These are phyloP conservation scores for Musca vetustissima DNA, from an alignment of 1,140 invertebrate species.

Conservation along the genomic window DNA sequence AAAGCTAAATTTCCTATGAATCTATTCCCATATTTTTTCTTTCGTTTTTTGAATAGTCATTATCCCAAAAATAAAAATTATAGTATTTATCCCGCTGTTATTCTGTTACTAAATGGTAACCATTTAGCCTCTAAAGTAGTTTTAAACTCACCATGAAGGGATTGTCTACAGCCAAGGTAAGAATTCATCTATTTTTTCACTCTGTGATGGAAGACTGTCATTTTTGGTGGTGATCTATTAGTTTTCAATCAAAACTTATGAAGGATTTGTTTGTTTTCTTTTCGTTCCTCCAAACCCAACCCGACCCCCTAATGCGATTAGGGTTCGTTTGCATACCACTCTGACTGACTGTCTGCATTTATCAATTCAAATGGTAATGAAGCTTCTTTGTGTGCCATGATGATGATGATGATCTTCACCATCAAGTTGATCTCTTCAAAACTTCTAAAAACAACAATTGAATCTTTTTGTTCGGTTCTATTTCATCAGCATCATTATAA, in stretches of 20 bases:
- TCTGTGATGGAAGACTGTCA: slow-evolving; percentile 11
- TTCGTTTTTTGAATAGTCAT: no score
- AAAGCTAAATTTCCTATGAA: no score
- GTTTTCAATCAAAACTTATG: slow-evolving; percentile 21
- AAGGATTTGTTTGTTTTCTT: not conserved
- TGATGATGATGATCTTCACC: no score
- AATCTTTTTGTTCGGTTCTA: not conserved
- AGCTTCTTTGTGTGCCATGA: not conserved
- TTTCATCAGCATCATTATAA: slow-evolving; percentile 14
- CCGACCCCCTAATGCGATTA: slow-evolving; percentile 16
- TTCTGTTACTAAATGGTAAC: slow-evolving; percentile 11
- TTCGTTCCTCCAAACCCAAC: not conserved
- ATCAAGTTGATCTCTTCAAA: slow-evolving; percentile 10
- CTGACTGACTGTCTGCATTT: no score
- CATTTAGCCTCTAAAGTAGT: slow-evolving; percentile 20
- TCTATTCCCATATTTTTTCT: no score
- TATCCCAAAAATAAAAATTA: not conserved
- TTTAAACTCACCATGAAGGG: no score
- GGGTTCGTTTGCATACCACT: slow-evolving; percentile 17
- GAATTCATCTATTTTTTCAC: no score
- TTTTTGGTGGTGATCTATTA: slow-evolving; percentile 13
- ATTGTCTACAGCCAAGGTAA: not conserved
- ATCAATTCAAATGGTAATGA: slow-evolving; percentile 10
- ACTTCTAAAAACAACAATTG: not conserved
- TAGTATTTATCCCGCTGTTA: not conserved